Percentiles rank a stretch among this genome's conserved stretches.
Evolutionary conservation across 2,888 invertebrate genomes (phyloP).

Genomic region (Zygothrica quintamaculata): DNA sequence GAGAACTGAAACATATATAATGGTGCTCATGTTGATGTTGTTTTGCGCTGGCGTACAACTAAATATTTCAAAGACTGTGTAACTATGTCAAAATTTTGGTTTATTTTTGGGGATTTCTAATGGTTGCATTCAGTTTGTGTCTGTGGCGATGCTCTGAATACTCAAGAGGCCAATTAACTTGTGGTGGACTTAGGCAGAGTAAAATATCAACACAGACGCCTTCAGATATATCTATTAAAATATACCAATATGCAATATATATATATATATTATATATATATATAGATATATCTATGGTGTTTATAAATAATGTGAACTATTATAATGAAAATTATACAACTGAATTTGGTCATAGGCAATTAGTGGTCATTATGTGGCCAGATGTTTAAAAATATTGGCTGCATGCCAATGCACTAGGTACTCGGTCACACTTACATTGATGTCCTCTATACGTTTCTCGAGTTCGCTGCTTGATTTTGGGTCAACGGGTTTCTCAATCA

Average conservation of each 20-base stretch:
- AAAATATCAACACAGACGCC: conserved; percentile 20
- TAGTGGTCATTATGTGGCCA: conserved; percentile 26
- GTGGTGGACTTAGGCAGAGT: conserved; percentile 30
- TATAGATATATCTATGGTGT: too few species aligned
- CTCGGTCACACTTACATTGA: conserved; percentile 81
- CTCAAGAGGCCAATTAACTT: conserved; percentile 80
- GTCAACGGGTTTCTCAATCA: conserved; percentile 83
- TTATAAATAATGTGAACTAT: conserved; percentile 43
- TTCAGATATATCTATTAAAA: conserved; percentile 30
- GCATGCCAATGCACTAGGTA: conserved; percentile 16
- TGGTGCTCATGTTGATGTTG: conserved; percentile 37
- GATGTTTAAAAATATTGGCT: conserved; percentile 31
- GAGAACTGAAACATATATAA: too few species aligned
- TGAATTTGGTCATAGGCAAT: conserved; percentile 29
- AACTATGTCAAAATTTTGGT: conserved; percentile 68
- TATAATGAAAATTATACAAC: conserved; percentile 27
- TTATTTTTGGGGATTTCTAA: conserved; percentile 67
- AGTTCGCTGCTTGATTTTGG: conserved; percentile 79
- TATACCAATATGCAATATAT: too few species aligned
- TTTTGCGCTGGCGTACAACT: conserved; percentile 45
- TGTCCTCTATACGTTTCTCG: conserved; percentile 82
- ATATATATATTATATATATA: too few species aligned
- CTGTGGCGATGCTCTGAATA: conserved; percentile 50
- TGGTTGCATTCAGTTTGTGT: conserved; percentile 63
- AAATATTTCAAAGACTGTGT: conserved; percentile 44